Evolutionary conservation across 1,140 invertebrate species (phyloP).

Genomic region (Drosophila bifasciata): DNA sequence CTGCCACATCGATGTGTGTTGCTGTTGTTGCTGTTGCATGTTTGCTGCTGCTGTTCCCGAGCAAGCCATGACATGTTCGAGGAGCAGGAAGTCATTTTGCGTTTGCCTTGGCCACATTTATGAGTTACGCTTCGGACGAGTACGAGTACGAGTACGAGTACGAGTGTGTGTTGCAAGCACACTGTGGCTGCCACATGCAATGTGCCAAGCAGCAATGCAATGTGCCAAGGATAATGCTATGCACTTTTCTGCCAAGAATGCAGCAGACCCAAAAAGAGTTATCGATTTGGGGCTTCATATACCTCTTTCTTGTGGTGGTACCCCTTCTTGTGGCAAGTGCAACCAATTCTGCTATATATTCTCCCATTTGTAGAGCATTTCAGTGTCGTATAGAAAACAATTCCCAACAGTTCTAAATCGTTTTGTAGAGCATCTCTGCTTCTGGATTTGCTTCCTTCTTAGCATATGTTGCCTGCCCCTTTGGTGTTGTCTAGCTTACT

Average conservation of each 20-base stretch:
- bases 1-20: conserved; percentile 28
- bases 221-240: conserved; percentile 28
- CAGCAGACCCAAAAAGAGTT: background rate
- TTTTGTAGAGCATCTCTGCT: conserved; percentile 25
- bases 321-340: too few relatives aligned
- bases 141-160: conserved; percentile 18
- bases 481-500: conserved; percentile 14
- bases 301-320: too few relatives aligned
- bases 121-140: conserved; percentile 66
- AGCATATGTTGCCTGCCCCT: background rate
- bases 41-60: conserved; percentile 24
- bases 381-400: too few relatives aligned
- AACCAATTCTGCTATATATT: too few relatives aligned
- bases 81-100: conserved; percentile 80
- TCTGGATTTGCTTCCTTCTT: conserved; percentile 13
- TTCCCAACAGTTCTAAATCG: too few relatives aligned
- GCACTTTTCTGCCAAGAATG: conserved; percentile 6
- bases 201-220: conserved; percentile 24
- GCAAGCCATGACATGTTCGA: conserved; percentile 72
- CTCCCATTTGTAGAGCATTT: too few relatives aligned
- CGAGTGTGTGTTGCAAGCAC: conserved; percentile 67
- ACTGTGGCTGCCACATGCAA: conserved; percentile 55
- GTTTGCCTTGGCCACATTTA: conserved; percentile 72
- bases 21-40: conserved; percentile 66
- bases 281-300: too few relatives aligned